Evolutionary conservation across 2,797 vertebrate species (phyloP), one percentile per base, ranked within the genome.

Genomic region (Gastrophryne carolinensis): DNA sequence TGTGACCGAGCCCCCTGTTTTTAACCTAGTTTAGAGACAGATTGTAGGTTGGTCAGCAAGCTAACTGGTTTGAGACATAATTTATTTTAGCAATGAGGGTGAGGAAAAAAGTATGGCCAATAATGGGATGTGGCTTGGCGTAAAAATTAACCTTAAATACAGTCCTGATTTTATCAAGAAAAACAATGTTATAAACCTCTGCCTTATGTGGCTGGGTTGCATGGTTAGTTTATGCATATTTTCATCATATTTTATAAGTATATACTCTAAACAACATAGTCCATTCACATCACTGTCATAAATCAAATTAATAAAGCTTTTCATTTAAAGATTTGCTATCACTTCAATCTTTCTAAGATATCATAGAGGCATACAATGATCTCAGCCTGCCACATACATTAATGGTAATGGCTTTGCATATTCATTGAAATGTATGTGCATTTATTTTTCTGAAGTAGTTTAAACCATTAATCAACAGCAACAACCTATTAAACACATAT

Each of bases 401-500:
- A 66, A 52, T 49, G 44, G 30, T 66, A 66, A 52, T 66, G 63
- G 44, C 44, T 24, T 66, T 21, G 63, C 12, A 66, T 23, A 52
- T 50, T 24, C 52, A 52, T 65, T 65, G 41, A 50, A 65, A 50
- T 34, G 2, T 29, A 65, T 65, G 62, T 65, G 44, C 44, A 65
- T 65, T 49, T 65, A 65, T 65, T 50, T 52, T 57, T 34, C 47
- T 8, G 19, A 35, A 15, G 30, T 34, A 34, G n/a, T 29, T 29
- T 66, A 29, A 34, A 50, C 7, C 63, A 56, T 49, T 47, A 71
- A 32, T 71, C 54, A 71, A 71, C 44, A 47, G 21, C 21, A 53
- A 35, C 15, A 70, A 17, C 10, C 35, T n/a, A 70, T 57, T 58
- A 58, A 44, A 47, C 26, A 30, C 23, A 19, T 53, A 52, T 69